phyloP scores from a whole-genome alignment of 2,797 vertebrate genomes.

The Pantherophis vulpinus region DNA sequence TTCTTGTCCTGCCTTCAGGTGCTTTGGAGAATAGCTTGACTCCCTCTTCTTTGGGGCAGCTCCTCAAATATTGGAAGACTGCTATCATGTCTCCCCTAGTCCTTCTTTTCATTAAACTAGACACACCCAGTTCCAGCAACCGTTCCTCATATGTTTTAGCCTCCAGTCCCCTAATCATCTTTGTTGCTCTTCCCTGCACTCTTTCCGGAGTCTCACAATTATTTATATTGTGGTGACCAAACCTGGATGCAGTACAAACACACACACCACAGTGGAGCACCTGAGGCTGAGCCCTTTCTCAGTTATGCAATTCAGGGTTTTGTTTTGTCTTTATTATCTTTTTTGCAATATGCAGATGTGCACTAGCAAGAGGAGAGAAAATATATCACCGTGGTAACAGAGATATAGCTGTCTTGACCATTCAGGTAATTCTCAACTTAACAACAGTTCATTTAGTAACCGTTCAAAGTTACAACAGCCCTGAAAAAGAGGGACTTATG shows the following conservation, averaged over 20 bases:
- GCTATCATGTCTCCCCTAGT: fast-evolving
- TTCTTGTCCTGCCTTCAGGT: no score
- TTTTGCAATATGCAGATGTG: neutral
- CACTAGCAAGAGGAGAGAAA: neutral
- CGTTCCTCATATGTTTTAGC: neutral
- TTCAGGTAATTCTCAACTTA: neutral
- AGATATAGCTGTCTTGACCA: neutral
- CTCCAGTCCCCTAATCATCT: neutral
- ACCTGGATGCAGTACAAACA: neutral
- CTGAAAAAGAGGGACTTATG: neutral
- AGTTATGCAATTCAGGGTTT: neutral
- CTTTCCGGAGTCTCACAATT: neutral
- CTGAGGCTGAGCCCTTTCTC: neutral
- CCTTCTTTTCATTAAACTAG: neutral
- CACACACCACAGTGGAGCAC: neutral
- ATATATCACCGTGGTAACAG: neutral
- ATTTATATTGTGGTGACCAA: neutral
- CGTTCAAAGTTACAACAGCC: neutral
- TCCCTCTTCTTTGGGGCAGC: no score
- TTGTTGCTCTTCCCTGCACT: neutral
- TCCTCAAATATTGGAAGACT: no score
- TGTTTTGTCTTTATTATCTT: neutral
- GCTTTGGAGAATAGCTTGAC: no score
- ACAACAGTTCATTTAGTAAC: neutral
- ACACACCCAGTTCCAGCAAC: neutral